Evolutionary conservation across 2,888 invertebrate genomes (phyloP), one percentile per base, ranked within the genome.

Genomic region (Scaeva pyrastri): DNA sequence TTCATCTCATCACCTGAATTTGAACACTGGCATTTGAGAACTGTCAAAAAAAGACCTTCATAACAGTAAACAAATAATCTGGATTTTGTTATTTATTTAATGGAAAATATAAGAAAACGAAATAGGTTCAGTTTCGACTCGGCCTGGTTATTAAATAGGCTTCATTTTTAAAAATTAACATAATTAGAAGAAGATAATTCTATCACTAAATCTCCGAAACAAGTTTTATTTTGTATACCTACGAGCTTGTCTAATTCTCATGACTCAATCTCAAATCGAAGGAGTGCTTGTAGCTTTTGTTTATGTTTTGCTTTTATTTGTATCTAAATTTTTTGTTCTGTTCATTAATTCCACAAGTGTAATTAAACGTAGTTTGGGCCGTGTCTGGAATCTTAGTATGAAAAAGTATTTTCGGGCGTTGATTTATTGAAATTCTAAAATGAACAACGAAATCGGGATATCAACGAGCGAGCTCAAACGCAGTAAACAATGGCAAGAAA

Each of bases 401-500:
- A 64, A 31, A 74, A 56, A 81, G 45, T 36, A n/a, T 31, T 26
- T 19, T 16, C 31, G 16, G 2, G 16, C 8, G 21, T 31, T 16
- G 52, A 74, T 8, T 7, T 14, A 1, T 19, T 21, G 14, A 11
- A 14, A 6, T 8, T 36, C 2, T 41, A 74, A 71, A 64, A 86
- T 86, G 86, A 78, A 86, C 52, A 48, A 70, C 66, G 78, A 66
- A 16, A 64, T 52, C 16, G 66, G 39, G 52, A 26, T 62, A 62
- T 2, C 26, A 52, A 55, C 70, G 45, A 81, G 50, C 14, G 62
- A 73, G 10, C 16, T 45, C 11, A 64, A 71, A 60, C 21, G 62
- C 45, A 68, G 64, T 16, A 80, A 72, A 16, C 80, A 80, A 58
- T 85, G 76, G 76, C 85, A 85, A 26, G 86, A 86, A 58, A 77